phyloP scores from a whole-genome alignment of 2,888 invertebrate genomes.

The Xestia c-nigrum region DNA sequence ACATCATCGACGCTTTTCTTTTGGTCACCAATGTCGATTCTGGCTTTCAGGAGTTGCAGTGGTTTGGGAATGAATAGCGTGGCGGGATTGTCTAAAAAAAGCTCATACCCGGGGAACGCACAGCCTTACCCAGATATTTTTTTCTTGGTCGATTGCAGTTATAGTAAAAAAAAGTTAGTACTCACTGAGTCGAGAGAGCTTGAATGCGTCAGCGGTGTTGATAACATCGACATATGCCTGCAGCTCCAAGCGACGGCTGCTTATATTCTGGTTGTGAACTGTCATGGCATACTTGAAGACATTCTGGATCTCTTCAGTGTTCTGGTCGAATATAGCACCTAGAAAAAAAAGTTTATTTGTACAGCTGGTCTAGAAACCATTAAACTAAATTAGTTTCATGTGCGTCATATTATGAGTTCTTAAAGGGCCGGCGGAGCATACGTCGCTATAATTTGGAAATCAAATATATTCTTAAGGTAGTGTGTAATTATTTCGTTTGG shows the following conservation, averaged over 20 bases:
- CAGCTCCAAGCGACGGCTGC: conserved; percentile 95
- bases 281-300: conserved; percentile 98
- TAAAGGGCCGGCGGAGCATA: too few relatives aligned
- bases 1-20: too few relatives aligned
- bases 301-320: conserved; percentile 97
- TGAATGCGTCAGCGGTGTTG: conserved; percentile 98
- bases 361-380: background rate
- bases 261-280: conserved; percentile 95
- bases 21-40: too few relatives aligned
- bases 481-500: too few relatives aligned
- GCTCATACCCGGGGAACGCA: background rate
- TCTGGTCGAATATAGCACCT: conserved; percentile 98
- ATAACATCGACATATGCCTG: conserved; percentile 97
- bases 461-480: too few relatives aligned
- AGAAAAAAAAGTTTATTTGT: conserved; percentile 63
- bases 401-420: background rate
- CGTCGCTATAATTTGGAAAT: too few relatives aligned
- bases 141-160: background rate
- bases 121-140: background rate
- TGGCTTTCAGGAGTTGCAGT: too few relatives aligned
- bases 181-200: conserved; percentile 97
- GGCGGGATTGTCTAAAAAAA: too few relatives aligned
- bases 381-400: background rate
- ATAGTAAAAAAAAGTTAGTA: conserved; percentile 70
- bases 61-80: too few relatives aligned